These are phyloP conservation scores for Drosophila longiperda DNA, from an alignment of 2,888 invertebrate species.

Conservation along the genomic window DNA sequence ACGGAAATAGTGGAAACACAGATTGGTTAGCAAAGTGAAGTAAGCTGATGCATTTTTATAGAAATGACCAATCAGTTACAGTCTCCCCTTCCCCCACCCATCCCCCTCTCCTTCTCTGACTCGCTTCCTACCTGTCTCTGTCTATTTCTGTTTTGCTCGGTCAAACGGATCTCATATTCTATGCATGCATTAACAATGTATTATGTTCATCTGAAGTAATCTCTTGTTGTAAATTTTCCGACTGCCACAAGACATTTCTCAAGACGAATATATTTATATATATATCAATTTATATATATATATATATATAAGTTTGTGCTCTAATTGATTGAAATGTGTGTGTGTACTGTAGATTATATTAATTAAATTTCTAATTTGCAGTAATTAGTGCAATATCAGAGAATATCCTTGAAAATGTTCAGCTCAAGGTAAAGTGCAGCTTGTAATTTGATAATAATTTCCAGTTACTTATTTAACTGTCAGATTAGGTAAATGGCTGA, in stretches of 20 bases:
- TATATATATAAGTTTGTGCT: background rate
- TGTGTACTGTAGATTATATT: conserved; percentile 32
- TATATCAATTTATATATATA: background rate
- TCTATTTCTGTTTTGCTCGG: background rate
- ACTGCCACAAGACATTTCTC: conserved; percentile 34
- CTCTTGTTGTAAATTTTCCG: conserved; percentile 36
- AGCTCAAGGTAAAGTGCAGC: no score
- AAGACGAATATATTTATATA: conserved; percentile 2
- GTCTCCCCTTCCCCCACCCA: background rate
- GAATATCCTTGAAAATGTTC: background rate
- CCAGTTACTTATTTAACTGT: background rate
- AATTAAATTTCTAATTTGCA: conserved; percentile 39
- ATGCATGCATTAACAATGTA: conserved; percentile 24
- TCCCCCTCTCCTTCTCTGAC: background rate
- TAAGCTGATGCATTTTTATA: conserved; percentile 19
- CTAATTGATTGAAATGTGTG: conserved; percentile 54
- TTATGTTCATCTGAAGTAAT: background rate
- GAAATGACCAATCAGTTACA: conserved; percentile 13
- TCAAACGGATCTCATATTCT: background rate
- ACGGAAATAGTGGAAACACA: background rate
- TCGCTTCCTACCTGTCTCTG: background rate
- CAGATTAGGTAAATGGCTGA: background rate
- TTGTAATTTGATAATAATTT: background rate
- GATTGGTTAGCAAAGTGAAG: background rate
- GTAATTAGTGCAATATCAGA: background rate